Base-by-base conservation (phyloP, 2,113 vertebrate species). In the Mesoclemmys tuberculata region DNA sequence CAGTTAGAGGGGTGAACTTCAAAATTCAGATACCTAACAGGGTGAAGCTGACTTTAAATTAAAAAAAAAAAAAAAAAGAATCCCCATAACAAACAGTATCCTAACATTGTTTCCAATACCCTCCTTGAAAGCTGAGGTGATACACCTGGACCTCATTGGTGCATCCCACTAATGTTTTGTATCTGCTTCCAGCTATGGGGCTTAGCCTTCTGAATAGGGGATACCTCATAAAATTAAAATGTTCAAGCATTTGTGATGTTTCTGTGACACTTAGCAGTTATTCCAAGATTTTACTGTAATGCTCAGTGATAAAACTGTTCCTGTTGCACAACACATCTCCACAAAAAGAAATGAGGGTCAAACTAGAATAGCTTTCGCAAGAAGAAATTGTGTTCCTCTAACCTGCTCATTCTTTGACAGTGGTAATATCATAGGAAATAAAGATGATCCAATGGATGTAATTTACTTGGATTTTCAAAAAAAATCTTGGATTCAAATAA, bases 391-490 rank as follows among this genome's bases (percentile, higher is more conserved):
- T 10, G 56, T 58, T 8, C 26, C 13, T 22, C 38, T 26, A 48
- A 85, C 83, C 19, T 46, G 6, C 74, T 35, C 29, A 64, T 7
- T 27, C 38, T 89, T 74, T 91, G 78, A 77, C 44, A 90, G 77
- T 49, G 46, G 80, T 89, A 75, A 89, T 89, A 75, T 79, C 90
- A 68, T 38, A 87, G 11, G 54, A 95, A 94, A 77, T 95, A 96
- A 85, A 89, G 68, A 58, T 84, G 19, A 58, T 54, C 58, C 31
- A 56, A 41, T 2, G n/a, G 90, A 38, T 35, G 85, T 81, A 88
- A 29, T 22, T 89, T 83, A 21, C 10, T 5, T 1, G 10, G 35
- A 74, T 96, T 95, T 84, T 35, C 24, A 68, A 44, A 93, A 44
- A 93, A 93, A 31, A 46, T 44, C 35, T 90, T 75, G 90, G 49